Evolutionary conservation across 2,113 vertebrate genomes (phyloP).

Genomic region (Campylomormyrus numenius): DNA sequence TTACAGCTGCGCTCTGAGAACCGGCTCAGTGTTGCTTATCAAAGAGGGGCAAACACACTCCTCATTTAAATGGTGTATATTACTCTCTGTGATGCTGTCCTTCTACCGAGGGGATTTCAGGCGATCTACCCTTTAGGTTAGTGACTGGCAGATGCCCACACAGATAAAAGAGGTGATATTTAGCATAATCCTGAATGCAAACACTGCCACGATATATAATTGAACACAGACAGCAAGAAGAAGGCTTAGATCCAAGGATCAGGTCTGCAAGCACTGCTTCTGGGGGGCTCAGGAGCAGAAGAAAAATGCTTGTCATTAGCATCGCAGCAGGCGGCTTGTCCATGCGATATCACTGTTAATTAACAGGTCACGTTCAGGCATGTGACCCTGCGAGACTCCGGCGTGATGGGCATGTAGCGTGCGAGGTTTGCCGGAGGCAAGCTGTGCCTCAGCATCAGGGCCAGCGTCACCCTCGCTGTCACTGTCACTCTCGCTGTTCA

Average conservation of each 20-base stretch:
- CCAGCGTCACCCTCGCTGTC: background rate
- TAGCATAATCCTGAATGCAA: conserved; percentile 13
- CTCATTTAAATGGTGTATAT: conserved; percentile 8
- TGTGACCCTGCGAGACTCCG: background rate
- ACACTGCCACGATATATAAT: conserved; percentile 2
- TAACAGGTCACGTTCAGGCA: background rate
- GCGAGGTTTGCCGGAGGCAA: background rate
- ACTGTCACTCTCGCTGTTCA: background rate
- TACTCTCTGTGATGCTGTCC: background rate
- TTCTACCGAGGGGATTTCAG: background rate
- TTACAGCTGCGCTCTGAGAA: conserved; percentile 35
- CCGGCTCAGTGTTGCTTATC: conserved; percentile 15
- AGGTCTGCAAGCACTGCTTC: background rate
- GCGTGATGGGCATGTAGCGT: background rate
- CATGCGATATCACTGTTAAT: background rate
- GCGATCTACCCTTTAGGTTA: background rate
- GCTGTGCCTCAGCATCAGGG: background rate
- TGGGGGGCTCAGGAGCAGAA: background rate
- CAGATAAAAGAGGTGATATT: background rate
- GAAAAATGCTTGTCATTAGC: conserved; percentile 13
- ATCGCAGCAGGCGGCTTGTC: background rate
- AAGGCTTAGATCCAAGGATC: background rate
- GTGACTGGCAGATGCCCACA: conserved; percentile 6
- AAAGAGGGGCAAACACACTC: background rate
- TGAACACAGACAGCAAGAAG: background rate